phyloP scores from a whole-genome alignment of 1,140 invertebrate genomes.

The Zaprionus kolodkinae region DNA sequence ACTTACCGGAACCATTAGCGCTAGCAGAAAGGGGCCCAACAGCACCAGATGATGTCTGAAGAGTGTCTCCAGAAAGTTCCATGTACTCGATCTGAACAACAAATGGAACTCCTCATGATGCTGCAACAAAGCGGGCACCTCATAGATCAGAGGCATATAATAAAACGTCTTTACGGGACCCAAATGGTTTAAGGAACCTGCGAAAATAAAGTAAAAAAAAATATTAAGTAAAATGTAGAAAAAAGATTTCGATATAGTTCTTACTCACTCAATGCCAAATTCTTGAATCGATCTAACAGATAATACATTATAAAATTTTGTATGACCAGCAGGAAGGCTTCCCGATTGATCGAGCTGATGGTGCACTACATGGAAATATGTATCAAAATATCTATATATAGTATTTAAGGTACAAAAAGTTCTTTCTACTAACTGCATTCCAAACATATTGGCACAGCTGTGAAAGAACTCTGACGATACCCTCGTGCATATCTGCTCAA shows the following conservation, averaged over 20 bases:
- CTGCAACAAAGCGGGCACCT: conserved; percentile 9
- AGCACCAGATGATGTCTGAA: conserved; percentile 62
- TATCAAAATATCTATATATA: not conserved
- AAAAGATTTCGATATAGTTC: not conserved
- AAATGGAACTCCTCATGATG: conserved; percentile 27
- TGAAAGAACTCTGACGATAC: not conserved
- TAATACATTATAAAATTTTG: conserved; percentile 59
- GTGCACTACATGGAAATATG: conserved; percentile 30
- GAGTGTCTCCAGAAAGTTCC: conserved; percentile 57
- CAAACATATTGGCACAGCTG: not conserved
- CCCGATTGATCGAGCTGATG: conserved; percentile 48
- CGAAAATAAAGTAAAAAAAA: not conserved
- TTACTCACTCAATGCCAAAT: conserved; percentile 54
- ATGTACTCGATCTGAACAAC: conserved; percentile 39
- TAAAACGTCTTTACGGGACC: conserved; percentile 62
- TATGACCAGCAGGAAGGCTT: conserved; percentile 48
- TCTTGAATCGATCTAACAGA: conserved; percentile 63
- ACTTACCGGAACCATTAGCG: conserved; percentile 57
- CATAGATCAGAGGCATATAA: conserved; percentile 57
- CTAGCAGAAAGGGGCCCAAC: conserved; percentile 53
- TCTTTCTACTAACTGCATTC: not conserved
- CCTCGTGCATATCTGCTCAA: not conserved
- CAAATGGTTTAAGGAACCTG: conserved; percentile 42
- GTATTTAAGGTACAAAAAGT: no score
- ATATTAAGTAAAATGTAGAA: no score